Conservation (phyloP, 2,113 vertebrate species). For the Pelobates fuscus region DNA sequence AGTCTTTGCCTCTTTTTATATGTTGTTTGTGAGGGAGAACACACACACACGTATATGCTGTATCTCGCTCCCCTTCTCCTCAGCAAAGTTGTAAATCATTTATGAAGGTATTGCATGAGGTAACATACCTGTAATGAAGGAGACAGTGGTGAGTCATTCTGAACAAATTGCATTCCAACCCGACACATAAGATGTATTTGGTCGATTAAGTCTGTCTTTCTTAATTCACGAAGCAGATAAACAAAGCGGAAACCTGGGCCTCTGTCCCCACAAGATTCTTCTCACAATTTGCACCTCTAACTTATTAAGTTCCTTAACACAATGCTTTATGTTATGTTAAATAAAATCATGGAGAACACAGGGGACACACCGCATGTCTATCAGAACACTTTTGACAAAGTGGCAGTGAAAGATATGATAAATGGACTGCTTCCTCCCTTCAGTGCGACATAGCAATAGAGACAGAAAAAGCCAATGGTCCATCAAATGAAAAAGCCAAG, state of each 20-base stretch:
- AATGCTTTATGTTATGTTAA: background rate
- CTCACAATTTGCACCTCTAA: background rate
- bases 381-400: background rate
- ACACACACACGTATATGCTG: background rate
- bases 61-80: no score
- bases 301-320: background rate
- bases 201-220: constrained; percentile 1
- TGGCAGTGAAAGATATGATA: background rate
- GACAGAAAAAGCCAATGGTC: background rate
- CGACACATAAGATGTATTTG: background rate
- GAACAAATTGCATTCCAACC: background rate
- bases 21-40: background rate
- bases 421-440: background rate
- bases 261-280: background rate
- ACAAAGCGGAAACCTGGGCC: background rate
- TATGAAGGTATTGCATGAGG: background rate
- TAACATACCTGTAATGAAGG: background rate
- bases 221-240: background rate
- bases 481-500: background rate
- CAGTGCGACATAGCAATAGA: background rate
- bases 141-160: background rate
- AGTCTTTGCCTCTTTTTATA: background rate
- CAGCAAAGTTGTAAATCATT: background rate
- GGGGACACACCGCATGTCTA: background rate
- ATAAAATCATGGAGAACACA: background rate